Conservation (phyloP, 1,140 invertebrate genomes). For the Aphelinus certus region DNA sequence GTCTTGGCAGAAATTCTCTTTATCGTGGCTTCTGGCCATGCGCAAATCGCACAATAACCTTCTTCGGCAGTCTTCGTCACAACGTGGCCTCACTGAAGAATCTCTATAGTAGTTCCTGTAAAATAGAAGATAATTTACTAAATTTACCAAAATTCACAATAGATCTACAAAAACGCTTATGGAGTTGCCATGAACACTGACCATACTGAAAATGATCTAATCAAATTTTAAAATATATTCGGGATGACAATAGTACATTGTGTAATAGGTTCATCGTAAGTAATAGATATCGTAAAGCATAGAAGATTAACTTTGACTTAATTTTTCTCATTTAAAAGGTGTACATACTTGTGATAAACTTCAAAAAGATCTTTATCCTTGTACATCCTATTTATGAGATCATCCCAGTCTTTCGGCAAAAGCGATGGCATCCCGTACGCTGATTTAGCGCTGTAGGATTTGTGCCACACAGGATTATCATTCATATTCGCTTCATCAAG, state of each 20-base stretch:
- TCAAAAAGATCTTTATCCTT: conserved; percentile 23
- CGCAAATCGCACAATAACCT: conserved; percentile 84
- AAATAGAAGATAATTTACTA: conserved; percentile 52
- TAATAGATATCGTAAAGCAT: too few species aligned
- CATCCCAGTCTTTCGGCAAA: conserved; percentile 30
- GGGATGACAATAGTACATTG: too few species aligned
- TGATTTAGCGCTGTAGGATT: conserved; percentile 24
- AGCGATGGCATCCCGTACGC: conserved; percentile 31
- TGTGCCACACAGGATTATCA: conserved; percentile 32
- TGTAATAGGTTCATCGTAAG: too few species aligned
- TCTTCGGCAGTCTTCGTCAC: conserved; percentile 85
- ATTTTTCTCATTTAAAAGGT: too few species aligned
- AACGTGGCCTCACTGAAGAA: conserved; percentile 79
- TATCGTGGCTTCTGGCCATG: conserved; percentile 86
- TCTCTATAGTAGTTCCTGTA: conserved; percentile 91
- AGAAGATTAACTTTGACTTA: too few species aligned
- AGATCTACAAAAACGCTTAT: too few species aligned
- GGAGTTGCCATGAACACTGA: too few species aligned
- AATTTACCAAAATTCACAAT: too few species aligned
- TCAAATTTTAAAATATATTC: too few species aligned
- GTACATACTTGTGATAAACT: conserved; percentile 24
- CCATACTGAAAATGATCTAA: too few species aligned
- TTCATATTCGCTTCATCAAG: conserved; percentile 31
- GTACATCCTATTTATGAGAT: conserved; percentile 26
- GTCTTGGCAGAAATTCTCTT: conserved; percentile 62